Percentiles rank a stretch among this genome's conserved stretches.
Evolutionary conservation across 2,113 vertebrate species (phyloP).

Genomic region (Morone saxatilis): DNA sequence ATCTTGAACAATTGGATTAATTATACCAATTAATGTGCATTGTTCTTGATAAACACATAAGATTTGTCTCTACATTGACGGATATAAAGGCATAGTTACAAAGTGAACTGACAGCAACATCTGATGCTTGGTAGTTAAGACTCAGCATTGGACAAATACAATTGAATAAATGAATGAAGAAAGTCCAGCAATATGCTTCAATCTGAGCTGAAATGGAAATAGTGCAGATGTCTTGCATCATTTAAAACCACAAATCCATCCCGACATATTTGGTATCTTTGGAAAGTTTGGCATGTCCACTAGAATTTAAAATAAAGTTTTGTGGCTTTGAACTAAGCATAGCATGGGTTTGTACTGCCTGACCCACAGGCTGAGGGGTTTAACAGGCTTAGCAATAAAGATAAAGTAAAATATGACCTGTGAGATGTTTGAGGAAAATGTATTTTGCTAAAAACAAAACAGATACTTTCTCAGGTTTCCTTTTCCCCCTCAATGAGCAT

Average conservation of each 20-base stretch:
- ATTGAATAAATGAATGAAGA: neutral
- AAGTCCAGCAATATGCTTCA: neutral
- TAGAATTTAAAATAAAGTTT: conserved; percentile 26
- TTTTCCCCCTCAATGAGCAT: neutral
- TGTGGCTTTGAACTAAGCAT: neutral
- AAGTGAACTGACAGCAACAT: neutral
- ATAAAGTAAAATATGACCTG: neutral
- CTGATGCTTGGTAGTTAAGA: neutral
- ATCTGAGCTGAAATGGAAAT: neutral
- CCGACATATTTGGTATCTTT: neutral
- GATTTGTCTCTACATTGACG: too few species aligned
- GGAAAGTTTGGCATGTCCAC: neutral
- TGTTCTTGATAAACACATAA: too few species aligned
- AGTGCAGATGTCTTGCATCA: neutral
- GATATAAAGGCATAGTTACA: too few species aligned
- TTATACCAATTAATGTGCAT: neutral
- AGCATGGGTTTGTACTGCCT: too few species aligned
- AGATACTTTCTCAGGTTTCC: conserved; percentile 3
- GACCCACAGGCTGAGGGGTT: neutral
- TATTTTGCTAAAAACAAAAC: conserved; percentile 11
- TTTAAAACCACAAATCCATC: neutral
- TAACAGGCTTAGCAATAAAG: neutral
- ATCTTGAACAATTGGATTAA: neutral
- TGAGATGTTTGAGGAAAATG: neutral
- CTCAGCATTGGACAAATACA: neutral